These are phyloP conservation scores for Thymelicus acteon DNA, from an alignment of 2,888 invertebrate genomes.

Conservation along the genomic window DNA sequence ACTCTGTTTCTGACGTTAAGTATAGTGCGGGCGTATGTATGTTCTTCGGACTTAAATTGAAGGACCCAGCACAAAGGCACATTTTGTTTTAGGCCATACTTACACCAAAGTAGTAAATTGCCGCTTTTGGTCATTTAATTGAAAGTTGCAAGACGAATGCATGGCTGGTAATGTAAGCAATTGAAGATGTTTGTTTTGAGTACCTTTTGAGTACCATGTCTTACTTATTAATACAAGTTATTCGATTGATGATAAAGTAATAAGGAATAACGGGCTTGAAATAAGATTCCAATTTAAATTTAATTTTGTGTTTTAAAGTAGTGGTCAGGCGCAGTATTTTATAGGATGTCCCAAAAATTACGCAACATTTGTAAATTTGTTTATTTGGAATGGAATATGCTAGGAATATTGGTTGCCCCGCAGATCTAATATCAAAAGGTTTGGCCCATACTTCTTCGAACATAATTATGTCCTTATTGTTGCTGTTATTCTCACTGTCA, in stretches of 20 bases:
- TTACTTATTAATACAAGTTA: conserved; percentile 2
- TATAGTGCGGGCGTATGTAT: conserved; percentile 53
- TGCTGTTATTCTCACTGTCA: too few species aligned
- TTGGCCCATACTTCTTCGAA: too few species aligned
- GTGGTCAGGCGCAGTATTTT: too few species aligned
- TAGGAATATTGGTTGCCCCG: too few species aligned
- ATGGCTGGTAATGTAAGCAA: conserved; percentile 13
- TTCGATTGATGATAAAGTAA: conserved; percentile 23
- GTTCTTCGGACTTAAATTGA: conserved; percentile 38
- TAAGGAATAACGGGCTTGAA: conserved; percentile 7
- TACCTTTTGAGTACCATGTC: conserved; percentile 10
- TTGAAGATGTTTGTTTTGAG: conserved; percentile 33
- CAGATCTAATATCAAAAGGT: too few species aligned
- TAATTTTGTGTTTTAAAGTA: neutral
- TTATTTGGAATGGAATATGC: too few species aligned
- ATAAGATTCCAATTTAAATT: neutral
- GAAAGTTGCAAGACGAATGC: conserved; percentile 31
- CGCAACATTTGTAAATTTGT: too few species aligned
- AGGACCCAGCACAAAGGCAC: conserved; percentile 31
- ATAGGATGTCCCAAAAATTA: too few species aligned
- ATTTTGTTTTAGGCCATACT: conserved; percentile 39
- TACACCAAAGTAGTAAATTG: conserved; percentile 45
- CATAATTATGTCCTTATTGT: too few species aligned
- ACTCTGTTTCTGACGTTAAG: conserved; percentile 55
- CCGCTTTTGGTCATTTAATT: conserved; percentile 37